Conservation (phyloP, 2,113 vertebrate species). For the Nycticebus coucang region DNA sequence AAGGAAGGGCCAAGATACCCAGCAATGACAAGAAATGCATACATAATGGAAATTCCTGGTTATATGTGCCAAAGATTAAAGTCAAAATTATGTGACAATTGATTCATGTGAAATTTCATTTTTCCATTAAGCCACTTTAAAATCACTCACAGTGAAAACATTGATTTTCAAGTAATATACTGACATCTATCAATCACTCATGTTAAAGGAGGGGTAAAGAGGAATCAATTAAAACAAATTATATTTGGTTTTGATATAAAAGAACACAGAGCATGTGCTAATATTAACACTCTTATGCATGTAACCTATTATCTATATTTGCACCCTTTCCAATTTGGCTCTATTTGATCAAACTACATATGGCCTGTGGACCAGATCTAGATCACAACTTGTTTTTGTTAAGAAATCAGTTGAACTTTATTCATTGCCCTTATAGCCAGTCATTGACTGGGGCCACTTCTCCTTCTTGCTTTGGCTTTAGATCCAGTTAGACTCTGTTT, state of each 20-base stretch:
- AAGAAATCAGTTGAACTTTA: too few species aligned
- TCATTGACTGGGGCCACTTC: too few species aligned
- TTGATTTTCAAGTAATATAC: conserved; percentile 27
- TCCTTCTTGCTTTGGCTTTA: too few species aligned
- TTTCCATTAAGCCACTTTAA: conserved; percentile 30
- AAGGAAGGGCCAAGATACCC: conserved; percentile 25
- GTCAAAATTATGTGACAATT: conserved; percentile 25
- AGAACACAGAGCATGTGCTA: not conserved
- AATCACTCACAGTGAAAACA: conserved; percentile 25
- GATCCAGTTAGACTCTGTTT: too few species aligned
- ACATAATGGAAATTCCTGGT: not conserved
- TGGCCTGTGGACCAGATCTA: not conserved
- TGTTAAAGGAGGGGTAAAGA: not conserved
- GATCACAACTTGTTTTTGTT: not conserved
- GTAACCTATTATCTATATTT: not conserved
- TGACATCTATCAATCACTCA: not conserved
- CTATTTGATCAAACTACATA: not conserved
- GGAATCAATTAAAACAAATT: conserved; percentile 29
- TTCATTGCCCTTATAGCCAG: too few species aligned
- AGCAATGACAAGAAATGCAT: conserved; percentile 20
- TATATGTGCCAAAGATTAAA: not conserved
- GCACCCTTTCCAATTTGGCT: not conserved
- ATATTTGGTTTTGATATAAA: conserved; percentile 4
- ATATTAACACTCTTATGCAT: not conserved
- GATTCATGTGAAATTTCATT: not conserved